Evolutionary conservation across 2,888 invertebrate species (phyloP).

Genomic region (Amphimallon solstitiale): DNA sequence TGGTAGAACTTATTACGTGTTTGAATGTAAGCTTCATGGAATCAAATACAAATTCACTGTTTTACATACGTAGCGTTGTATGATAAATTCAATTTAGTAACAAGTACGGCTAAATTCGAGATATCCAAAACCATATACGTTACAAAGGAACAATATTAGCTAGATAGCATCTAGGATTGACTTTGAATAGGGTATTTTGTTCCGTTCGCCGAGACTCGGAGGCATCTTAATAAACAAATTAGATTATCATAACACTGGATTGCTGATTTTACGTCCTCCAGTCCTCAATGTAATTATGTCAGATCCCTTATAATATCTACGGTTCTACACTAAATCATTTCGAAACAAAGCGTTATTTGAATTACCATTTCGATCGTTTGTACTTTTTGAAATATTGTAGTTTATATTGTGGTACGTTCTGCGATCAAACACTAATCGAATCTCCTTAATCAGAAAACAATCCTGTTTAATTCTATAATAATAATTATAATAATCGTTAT

Average conservation of each 20-base stretch:
- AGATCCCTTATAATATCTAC: not conserved
- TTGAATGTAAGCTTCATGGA: not conserved
- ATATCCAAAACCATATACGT: conserved; percentile 16
- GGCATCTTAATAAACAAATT: conserved; percentile 14
- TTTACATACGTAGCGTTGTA: conserved; percentile 27
- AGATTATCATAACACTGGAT: not conserved
- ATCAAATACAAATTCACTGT: conserved; percentile 7
- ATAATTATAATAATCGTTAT: too few relatives aligned
- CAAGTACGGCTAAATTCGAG: conserved; percentile 36
- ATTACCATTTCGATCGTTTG: too few relatives aligned
- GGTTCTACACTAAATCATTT: not conserved
- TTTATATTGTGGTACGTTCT: too few relatives aligned
- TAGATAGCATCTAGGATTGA: not conserved
- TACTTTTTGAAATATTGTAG: too few relatives aligned
- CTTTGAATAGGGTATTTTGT: not conserved
- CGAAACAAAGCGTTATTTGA: too few relatives aligned
- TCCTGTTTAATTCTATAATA: too few relatives aligned
- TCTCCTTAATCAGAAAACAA: too few relatives aligned
- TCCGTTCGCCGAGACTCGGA: not conserved
- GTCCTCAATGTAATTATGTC: not conserved
- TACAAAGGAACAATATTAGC: conserved; percentile 21
- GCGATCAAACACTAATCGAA: too few relatives aligned
- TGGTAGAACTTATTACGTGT: not conserved
- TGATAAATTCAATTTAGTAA: conserved; percentile 37
- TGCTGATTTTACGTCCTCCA: not conserved